Conservation (phyloP, 1,140 invertebrate species). For the Pomphorhynchus laevis region DNA sequence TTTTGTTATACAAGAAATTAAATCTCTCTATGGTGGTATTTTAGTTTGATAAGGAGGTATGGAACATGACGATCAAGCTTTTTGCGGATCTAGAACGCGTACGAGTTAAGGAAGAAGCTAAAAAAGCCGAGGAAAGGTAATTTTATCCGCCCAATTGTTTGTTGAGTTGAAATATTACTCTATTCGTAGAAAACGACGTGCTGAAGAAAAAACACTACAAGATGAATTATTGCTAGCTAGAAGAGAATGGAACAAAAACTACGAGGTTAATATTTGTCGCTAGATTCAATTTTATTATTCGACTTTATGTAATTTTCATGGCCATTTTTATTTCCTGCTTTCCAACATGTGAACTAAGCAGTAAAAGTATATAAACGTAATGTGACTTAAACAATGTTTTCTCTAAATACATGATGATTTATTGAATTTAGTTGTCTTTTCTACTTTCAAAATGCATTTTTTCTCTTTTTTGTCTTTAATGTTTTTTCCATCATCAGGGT, state of each 20-base stretch:
- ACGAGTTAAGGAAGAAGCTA: slow-evolving; percentile 33
- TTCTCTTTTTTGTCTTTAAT: no score
- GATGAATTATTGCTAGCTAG: slow-evolving; percentile 51
- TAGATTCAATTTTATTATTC: no score
- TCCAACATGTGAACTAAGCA: no score
- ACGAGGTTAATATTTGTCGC: slow-evolving; percentile 31
- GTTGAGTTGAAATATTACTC: slow-evolving; percentile 2
- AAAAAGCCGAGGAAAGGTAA: slow-evolving; percentile 51
- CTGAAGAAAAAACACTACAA: slow-evolving; percentile 58
- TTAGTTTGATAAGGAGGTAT: not conserved
- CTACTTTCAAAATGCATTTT: no score
- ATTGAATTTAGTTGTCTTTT: no score
- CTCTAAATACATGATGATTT: no score
- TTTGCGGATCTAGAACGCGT: slow-evolving; percentile 62
- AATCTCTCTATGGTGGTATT: not conserved
- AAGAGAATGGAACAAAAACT: slow-evolving; percentile 84
- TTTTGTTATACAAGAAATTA: not conserved
- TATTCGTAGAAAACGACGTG: slow-evolving; percentile 35
- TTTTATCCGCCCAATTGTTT: slow-evolving; percentile 2
- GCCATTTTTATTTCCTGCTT: no score
- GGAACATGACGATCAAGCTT: slow-evolving; percentile 46
- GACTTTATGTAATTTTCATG: no score
- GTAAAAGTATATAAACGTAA: no score
- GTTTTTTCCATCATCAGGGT: no score
- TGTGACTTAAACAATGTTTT: no score